Conservation (phyloP, 2,113 vertebrate species). For the Crotalus tigris region DNA sequence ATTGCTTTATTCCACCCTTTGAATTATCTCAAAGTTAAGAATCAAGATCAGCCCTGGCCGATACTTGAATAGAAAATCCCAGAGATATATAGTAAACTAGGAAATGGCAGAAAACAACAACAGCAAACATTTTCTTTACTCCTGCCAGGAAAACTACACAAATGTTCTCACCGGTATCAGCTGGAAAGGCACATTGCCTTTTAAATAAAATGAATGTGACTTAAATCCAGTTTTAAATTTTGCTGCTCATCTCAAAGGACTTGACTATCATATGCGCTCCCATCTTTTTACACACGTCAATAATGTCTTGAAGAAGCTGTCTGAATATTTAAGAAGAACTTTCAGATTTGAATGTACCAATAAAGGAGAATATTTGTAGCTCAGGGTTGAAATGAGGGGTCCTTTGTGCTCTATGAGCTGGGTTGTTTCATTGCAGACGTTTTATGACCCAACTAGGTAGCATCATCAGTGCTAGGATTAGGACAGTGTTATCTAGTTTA, state of each 20-base stretch:
- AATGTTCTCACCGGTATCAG: neutral
- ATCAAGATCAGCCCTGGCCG: neutral
- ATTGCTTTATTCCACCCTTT: neutral
- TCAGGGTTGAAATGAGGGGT: neutral
- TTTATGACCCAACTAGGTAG: neutral
- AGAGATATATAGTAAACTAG: neutral
- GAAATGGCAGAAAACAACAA: neutral
- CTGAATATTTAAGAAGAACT: neutral
- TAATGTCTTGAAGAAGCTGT: neutral
- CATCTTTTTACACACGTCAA: neutral
- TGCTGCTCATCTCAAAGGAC: neutral
- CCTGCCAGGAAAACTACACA: neutral
- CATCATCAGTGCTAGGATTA: neutral
- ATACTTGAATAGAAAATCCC: neutral
- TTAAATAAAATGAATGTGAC: neutral
- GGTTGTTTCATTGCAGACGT: neutral
- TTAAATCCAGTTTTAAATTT: neutral
- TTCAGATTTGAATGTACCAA: neutral
- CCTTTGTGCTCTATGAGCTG: neutral
- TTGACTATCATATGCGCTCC: neutral
- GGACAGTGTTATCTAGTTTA: neutral
- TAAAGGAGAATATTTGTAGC: neutral
- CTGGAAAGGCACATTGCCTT: neutral
- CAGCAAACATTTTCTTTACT: neutral
- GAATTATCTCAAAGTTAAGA: neutral